Evolutionary conservation across 2,888 invertebrate species (phyloP).

Genomic region (Spialia ferax): DNA sequence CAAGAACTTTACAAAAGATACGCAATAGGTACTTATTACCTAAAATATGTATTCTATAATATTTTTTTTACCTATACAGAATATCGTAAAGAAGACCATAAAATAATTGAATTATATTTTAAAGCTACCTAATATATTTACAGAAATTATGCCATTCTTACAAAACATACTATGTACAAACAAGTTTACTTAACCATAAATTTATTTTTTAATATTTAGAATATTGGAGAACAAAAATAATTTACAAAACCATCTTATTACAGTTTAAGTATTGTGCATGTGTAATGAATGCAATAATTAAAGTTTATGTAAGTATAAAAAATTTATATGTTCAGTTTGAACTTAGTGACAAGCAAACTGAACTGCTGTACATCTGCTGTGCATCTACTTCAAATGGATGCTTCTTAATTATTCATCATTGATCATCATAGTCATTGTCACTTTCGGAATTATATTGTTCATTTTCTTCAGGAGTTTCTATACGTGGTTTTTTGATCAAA

Average conservation of each 20-base stretch:
- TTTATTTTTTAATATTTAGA: slow-evolving; percentile 16
- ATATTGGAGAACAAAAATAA: slow-evolving; percentile 29
- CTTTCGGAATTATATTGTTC: slow-evolving; percentile 57
- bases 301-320: no score
- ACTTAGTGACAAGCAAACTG: not conserved
- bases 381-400: no score
- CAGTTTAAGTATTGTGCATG: slow-evolving; percentile 4
- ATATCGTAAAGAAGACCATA: slow-evolving; percentile 11
- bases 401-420: slow-evolving; percentile 36
- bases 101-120: slow-evolving; percentile 7
- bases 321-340: not conserved
- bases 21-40: no score
- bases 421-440: slow-evolving; percentile 54
- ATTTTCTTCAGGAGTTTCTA: slow-evolving; percentile 62
- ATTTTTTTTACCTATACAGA: not conserved
- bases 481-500: slow-evolving; percentile 74
- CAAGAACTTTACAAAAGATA: no score
- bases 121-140: slow-evolving; percentile 32
- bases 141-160: slow-evolving; percentile 32
- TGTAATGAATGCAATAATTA: slow-evolving; percentile 12
- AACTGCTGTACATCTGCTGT: no score
- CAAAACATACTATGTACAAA: slow-evolving; percentile 40
- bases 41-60: no score
- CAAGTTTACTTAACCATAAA: slow-evolving; percentile 6
- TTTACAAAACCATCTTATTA: slow-evolving; percentile 9